Percentiles rank a stretch among this genome's conserved stretches.
Conservation (phyloP, 2,797 vertebrate genomes). For the Heliangelus exortis region DNA sequence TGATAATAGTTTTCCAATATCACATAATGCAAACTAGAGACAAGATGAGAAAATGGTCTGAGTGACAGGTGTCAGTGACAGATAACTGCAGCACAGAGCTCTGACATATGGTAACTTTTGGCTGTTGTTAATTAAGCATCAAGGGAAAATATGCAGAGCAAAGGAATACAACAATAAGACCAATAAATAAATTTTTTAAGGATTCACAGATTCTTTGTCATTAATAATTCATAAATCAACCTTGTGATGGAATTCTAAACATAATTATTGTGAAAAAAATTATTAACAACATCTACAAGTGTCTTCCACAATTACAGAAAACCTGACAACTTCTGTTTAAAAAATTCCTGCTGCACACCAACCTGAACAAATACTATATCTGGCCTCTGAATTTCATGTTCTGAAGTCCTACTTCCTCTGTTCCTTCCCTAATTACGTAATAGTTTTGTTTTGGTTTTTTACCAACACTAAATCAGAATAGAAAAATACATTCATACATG, state of each 20-base stretch:
- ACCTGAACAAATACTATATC: background rate
- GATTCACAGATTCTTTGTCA: background rate
- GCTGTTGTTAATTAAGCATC: background rate
- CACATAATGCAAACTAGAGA: background rate
- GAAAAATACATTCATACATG: background rate
- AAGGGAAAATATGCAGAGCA: background rate
- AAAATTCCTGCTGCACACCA: background rate
- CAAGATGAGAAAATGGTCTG: background rate
- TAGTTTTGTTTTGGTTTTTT: background rate
- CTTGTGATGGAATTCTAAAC: background rate
- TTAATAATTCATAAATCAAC: conserved; percentile 28
- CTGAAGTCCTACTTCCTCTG: background rate
- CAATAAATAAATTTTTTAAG: background rate
- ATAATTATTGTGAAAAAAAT: background rate
- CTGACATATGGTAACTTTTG: background rate
- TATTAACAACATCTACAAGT: background rate
- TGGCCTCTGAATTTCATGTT: background rate
- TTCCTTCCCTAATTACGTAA: background rate
- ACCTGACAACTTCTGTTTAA: background rate
- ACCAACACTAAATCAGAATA: background rate
- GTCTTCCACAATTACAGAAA: background rate
- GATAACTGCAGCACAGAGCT: background rate
- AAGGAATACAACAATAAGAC: background rate
- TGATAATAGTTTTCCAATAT: background rate
- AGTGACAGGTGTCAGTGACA: background rate